Conservation (phyloP, 2,113 vertebrate genomes). For the Channa maculata region DNA sequence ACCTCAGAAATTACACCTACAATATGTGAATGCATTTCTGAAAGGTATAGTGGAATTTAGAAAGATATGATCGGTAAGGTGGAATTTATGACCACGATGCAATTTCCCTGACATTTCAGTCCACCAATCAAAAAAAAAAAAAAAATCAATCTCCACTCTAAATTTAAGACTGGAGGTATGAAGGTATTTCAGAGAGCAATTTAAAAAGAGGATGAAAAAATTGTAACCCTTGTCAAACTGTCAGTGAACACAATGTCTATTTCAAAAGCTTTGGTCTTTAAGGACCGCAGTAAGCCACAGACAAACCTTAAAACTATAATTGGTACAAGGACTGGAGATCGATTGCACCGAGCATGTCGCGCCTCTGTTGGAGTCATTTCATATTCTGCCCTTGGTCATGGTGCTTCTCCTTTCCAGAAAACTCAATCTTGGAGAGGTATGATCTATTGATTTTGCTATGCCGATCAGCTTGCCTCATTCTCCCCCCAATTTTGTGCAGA, state of each 20-base stretch:
- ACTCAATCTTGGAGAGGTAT: slow-evolving; percentile 77
- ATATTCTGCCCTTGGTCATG: slow-evolving; percentile 72
- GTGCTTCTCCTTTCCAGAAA: slow-evolving; percentile 71
- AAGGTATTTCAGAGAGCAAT: slow-evolving; percentile 58
- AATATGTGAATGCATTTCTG: slow-evolving; percentile 9
- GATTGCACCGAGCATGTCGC: slow-evolving; percentile 40
- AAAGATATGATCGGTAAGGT: slow-evolving; percentile 1
- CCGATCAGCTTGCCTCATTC: slow-evolving; percentile 59
- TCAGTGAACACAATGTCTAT: slow-evolving; percentile 71
- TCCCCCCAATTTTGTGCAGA: slow-evolving; percentile 62
- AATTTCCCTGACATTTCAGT: slow-evolving; percentile 42
- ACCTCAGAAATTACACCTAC: neutral
- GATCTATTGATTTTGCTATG: slow-evolving; percentile 76
- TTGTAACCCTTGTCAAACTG: slow-evolving; percentile 65
- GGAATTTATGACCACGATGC: slow-evolving; percentile 1
- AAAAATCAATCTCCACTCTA: slow-evolving; percentile 61
- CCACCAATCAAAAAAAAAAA: neutral
- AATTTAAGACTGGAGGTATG: slow-evolving; percentile 57
- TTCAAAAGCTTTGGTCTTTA: slow-evolving; percentile 67
- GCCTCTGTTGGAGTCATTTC: slow-evolving; percentile 67
- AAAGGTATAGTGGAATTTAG: neutral
- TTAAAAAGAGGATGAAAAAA: slow-evolving; percentile 61
- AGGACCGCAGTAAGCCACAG: slow-evolving; percentile 63
- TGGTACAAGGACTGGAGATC: slow-evolving; percentile 71
- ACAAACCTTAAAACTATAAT: slow-evolving; percentile 75